Percentiles rank a stretch among this genome's conserved stretches.
Conservation (phyloP, 1,140 invertebrate species). For the Apis laboriosa region DNA sequence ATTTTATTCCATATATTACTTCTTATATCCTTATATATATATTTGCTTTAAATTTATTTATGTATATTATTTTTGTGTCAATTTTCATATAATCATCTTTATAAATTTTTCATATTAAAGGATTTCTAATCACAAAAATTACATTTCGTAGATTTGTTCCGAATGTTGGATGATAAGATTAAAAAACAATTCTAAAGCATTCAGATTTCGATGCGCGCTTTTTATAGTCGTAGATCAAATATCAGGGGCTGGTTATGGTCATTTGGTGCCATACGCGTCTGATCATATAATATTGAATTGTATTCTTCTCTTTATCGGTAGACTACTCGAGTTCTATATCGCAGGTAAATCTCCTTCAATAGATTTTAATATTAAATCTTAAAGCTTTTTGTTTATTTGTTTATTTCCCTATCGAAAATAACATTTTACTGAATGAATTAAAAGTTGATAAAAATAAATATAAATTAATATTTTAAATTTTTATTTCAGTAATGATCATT, state of each 20-base stretch:
- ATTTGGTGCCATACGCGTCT: slow-evolving; percentile 55
- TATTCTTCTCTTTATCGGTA: slow-evolving; percentile 72
- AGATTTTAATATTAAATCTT: not conserved
- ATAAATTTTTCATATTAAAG: too few relatives aligned
- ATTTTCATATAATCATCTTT: too few relatives aligned
- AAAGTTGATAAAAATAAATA: too few relatives aligned
- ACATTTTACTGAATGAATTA: not conserved
- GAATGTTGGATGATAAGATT: slow-evolving; percentile 68
- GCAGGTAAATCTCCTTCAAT: slow-evolving; percentile 58
- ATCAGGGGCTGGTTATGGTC: slow-evolving; percentile 70
- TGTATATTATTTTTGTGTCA: too few relatives aligned
- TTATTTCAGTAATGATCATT: slow-evolving; percentile 69
- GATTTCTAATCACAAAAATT: not conserved
- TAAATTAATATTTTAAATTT: too few relatives aligned
- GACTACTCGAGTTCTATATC: slow-evolving; percentile 73
- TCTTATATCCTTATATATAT: too few relatives aligned
- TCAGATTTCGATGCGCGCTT: slow-evolving; percentile 67
- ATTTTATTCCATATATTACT: too few relatives aligned
- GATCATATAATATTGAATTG: slow-evolving; percentile 68
- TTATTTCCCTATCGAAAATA: not conserved
- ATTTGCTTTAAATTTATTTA: too few relatives aligned
- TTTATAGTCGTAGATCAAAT: slow-evolving; percentile 76
- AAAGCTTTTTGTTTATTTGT: not conserved
- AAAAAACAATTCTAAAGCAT: slow-evolving; percentile 34
- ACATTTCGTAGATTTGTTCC: slow-evolving; percentile 64